A percentile compares a stretch with the other conserved stretches of the same genome.
phyloP scores from a whole-genome alignment of 1,140 invertebrate species.

The Psix sp. region DNA sequence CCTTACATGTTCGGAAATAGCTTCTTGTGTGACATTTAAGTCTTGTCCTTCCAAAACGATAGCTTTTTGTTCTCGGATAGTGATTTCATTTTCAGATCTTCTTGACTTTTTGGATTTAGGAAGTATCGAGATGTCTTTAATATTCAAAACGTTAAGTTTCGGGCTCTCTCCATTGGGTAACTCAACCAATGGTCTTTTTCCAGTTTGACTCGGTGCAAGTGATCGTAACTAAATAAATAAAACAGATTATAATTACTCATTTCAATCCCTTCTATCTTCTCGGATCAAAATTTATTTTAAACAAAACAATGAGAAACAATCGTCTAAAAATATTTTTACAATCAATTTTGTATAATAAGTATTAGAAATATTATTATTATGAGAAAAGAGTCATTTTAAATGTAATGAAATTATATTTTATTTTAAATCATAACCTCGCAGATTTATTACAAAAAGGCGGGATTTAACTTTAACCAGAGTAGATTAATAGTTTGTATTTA shows the following conservation, averaged over 20 bases:
- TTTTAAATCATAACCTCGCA: no score
- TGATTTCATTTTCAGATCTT: constrained; percentile 62
- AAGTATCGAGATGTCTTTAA: constrained; percentile 13
- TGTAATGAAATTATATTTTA: no score
- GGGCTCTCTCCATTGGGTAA: constrained; percentile 59
- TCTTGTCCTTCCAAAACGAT: constrained; percentile 65
- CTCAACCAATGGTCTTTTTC: constrained; percentile 74
- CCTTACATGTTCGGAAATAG: constrained; percentile 74
- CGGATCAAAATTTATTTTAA: no score
- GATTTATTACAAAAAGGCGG: no score
- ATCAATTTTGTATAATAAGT: no score
- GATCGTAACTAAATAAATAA: constrained; percentile 71
- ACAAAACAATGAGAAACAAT: no score
- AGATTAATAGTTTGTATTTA: no score
- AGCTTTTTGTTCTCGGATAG: constrained; percentile 66
- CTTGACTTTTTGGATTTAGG: constrained; percentile 63
- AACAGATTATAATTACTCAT: background rate
- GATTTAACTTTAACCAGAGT: no score
- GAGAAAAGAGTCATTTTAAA: no score
- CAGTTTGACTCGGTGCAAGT: constrained; percentile 78
- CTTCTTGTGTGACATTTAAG: constrained; percentile 64
- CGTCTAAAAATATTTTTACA: no score
- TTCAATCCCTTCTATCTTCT: background rate
- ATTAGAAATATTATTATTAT: no score
- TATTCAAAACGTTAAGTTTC: constrained; percentile 1